Evolutionary conservation across 2,888 invertebrate genomes (phyloP).

Genomic region (Nephrotoma appendiculata): DNA sequence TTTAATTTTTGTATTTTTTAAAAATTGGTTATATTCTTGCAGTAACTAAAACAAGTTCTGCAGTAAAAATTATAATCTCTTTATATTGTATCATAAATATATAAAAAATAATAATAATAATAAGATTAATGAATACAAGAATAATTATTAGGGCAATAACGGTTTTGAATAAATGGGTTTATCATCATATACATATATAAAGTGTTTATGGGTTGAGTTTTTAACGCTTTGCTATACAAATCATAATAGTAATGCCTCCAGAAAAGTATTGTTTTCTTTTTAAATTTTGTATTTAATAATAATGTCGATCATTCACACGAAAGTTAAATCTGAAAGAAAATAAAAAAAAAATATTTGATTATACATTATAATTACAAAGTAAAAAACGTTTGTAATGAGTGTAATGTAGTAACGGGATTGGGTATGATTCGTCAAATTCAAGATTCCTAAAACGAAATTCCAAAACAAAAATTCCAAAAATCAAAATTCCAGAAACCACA

Average conservation of each 20-base stretch:
- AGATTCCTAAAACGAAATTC: too few species aligned
- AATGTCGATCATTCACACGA: background rate
- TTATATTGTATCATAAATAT: background rate
- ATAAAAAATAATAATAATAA: background rate
- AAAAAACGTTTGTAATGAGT: too few species aligned
- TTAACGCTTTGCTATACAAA: background rate
- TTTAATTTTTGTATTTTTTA: background rate
- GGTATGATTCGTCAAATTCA: too few species aligned
- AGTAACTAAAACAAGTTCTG: background rate
- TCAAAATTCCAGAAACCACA: too few species aligned
- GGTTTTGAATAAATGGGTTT: background rate
- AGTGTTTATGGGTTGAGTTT: background rate
- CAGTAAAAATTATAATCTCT: background rate
- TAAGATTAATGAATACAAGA: background rate
- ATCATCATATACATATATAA: background rate
- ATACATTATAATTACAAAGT: background rate
- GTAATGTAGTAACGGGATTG: too few species aligned
- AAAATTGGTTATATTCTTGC: background rate
- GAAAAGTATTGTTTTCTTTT: background rate
- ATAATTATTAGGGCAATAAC: background rate
- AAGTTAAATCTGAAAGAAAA: constrained; percentile 1
- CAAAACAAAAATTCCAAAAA: too few species aligned
- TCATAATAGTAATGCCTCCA: background rate
- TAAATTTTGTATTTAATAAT: background rate
- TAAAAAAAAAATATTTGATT: background rate